Evolutionary conservation across 2,797 vertebrate species (phyloP).

Genomic region (Tokudaia muenninki): DNA sequence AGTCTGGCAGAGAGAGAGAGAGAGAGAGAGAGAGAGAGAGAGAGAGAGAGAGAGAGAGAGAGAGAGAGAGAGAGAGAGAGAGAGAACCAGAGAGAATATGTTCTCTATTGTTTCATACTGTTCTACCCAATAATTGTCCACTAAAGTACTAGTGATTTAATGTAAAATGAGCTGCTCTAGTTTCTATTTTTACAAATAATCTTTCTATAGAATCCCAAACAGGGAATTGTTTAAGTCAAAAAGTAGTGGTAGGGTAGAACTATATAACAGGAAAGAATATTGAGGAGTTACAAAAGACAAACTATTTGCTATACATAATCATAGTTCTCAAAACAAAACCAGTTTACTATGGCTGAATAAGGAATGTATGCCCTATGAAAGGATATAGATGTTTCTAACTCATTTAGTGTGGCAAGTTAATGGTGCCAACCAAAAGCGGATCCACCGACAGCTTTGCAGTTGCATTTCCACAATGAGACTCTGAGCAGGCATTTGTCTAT

Average conservation of each 20-base stretch:
- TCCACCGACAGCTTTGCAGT: not conserved
- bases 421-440: conserved; percentile 5
- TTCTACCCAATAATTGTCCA: not conserved
- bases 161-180: not conserved
- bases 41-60: too few species aligned
- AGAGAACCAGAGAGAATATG: not conserved
- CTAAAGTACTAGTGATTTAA: not conserved
- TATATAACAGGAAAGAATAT: not conserved
- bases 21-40: too few species aligned
- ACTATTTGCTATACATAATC: not conserved
- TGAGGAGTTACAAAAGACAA: conserved; percentile 26
- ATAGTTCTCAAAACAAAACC: not conserved
- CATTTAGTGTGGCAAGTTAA: not conserved
- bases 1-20: not conserved
- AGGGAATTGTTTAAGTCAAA: not conserved
- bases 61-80: accelerated
- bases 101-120: not conserved
- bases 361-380: not conserved
- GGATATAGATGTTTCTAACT: not conserved
- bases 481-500: too few species aligned
- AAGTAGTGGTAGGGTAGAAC: not conserved
- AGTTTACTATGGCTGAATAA: not conserved
- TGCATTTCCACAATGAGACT: not conserved
- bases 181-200: not conserved
- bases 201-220: not conserved